These are phyloP conservation scores for Phengaris arion DNA, from an alignment of 2,888 invertebrate genomes.

Conservation along the genomic window DNA sequence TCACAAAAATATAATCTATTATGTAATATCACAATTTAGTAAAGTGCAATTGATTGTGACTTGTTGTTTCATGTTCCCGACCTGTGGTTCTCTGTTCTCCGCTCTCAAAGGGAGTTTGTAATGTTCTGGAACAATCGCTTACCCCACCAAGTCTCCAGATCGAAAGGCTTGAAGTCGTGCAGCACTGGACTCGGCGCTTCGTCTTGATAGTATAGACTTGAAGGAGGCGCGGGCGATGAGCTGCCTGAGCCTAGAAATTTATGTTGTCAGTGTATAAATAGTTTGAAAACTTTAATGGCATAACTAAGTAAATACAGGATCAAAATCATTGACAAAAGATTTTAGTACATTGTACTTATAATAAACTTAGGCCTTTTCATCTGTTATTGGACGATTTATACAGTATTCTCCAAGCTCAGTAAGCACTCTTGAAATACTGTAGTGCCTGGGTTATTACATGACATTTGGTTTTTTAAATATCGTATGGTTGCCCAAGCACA, in stretches of 20 bases:
- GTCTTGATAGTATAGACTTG: slow-evolving; percentile 85
- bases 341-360: no score
- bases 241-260: slow-evolving; percentile 60
- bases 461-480: no score
- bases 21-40: slow-evolving; percentile 52
- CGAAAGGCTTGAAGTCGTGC: slow-evolving; percentile 92
- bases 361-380: no score
- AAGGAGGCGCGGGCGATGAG: slow-evolving; percentile 67
- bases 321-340: no score
- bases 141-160: slow-evolving; percentile 95
- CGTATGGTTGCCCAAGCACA: no score
- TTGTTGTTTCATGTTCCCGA: slow-evolving; percentile 56
- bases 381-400: no score
- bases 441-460: no score
- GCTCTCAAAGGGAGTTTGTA: slow-evolving; percentile 85
- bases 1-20: slow-evolving; percentile 36
- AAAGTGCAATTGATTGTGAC: slow-evolving; percentile 77
- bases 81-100: slow-evolving; percentile 35
- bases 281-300: no score
- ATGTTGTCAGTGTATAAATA: background rate
- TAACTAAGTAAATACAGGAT: no score
- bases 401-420: no score
- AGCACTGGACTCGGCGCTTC: slow-evolving; percentile 84
- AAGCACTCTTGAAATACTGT: no score
- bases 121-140: slow-evolving; percentile 91